Conservation (phyloP, 1,140 invertebrate genomes). For the Lineus longissimus region DNA sequence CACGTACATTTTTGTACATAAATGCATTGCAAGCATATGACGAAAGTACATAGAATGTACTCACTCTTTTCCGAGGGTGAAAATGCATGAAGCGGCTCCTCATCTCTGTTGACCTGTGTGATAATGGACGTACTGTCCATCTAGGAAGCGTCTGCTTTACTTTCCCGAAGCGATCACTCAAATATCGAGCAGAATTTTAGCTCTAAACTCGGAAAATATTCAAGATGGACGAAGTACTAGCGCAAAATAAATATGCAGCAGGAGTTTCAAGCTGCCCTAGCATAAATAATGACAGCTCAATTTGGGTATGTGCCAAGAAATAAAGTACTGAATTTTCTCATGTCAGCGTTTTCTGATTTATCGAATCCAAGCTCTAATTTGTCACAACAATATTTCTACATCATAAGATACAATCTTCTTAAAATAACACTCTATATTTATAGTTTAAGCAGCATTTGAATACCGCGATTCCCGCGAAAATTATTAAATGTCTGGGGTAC, state of each 20-base stretch:
- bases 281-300: too few relatives aligned
- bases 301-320: too few relatives aligned
- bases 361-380: too few relatives aligned
- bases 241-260: constrained; percentile 12
- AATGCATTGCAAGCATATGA: constrained; percentile 33
- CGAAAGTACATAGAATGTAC: constrained; percentile 37
- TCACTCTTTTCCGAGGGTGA: constrained; percentile 83
- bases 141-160: constrained; percentile 56
- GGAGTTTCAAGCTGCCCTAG: neutral
- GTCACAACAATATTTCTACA: too few relatives aligned
- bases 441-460: too few relatives aligned
- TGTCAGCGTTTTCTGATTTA: too few relatives aligned
- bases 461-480: too few relatives aligned
- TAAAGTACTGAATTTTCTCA: too few relatives aligned
- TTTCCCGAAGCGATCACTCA: constrained; percentile 1
- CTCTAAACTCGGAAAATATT: constrained; percentile 14
- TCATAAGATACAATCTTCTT: too few relatives aligned
- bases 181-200: neutral
- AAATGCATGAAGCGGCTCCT: constrained; percentile 89
- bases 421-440: too few relatives aligned
- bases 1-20: constrained; percentile 25
- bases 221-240: constrained; percentile 15
- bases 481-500: too few relatives aligned
- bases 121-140: constrained; percentile 99
- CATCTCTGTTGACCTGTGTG: constrained; percentile 93